Conservation (phyloP, 2,113 vertebrate species). For the Eulemur macaco region DNA sequence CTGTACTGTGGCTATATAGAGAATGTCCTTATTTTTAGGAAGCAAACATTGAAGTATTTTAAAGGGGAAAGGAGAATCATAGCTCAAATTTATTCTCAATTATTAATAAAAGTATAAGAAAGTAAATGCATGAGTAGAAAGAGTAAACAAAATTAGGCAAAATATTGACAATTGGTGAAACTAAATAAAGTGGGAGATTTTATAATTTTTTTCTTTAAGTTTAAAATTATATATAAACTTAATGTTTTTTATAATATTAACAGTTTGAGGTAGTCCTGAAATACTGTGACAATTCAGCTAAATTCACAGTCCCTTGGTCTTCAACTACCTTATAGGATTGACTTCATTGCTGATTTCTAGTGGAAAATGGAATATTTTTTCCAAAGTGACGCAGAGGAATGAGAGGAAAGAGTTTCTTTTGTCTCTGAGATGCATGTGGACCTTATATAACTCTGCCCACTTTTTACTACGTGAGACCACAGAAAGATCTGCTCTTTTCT, state of each 20-base stretch:
- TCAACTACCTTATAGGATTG: not conserved
- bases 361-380: not conserved
- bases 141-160: not conserved
- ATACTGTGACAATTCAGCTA: not conserved
- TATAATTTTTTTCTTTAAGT: not conserved
- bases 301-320: not conserved
- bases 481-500: not conserved
- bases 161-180: not conserved
- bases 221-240: not conserved
- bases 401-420: not conserved
- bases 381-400: not conserved
- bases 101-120: not conserved
- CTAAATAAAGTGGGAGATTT: not conserved
- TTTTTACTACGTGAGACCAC: not conserved
- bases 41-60: not conserved
- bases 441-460: not conserved
- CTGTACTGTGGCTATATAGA: not conserved
- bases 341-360: not conserved
- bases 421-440: fast-evolving
- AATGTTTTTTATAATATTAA: not conserved
- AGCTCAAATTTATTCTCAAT: not conserved
- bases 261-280: not conserved
- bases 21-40: not conserved
- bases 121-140: not conserved
- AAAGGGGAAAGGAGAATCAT: not conserved